Percentiles rank a stretch among this genome's conserved stretches.
These are phyloP conservation scores for Onychomys torridus DNA, from an alignment of 2,797 vertebrate species.

Conservation along the genomic window DNA sequence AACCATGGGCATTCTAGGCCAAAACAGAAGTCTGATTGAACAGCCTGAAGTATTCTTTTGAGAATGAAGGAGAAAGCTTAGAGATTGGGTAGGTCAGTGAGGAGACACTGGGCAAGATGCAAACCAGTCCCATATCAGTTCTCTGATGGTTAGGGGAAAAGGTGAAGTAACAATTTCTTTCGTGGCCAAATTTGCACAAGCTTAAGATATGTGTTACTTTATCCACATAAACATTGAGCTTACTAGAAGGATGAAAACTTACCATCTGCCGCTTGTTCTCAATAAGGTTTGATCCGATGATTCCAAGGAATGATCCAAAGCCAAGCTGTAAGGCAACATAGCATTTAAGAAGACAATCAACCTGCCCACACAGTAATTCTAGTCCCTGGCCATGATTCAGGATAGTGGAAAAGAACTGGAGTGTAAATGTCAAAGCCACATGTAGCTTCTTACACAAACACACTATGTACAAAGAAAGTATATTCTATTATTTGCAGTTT, in stretches of 20 bases:
- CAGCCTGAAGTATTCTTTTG: background rate
- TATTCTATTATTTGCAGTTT: conserved; percentile 59
- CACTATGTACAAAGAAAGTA: conserved; percentile 31
- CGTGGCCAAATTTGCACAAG: background rate
- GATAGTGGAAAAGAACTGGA: conserved; percentile 33
- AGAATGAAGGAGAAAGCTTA: conserved; percentile 51
- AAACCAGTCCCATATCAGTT: conserved; percentile 37
- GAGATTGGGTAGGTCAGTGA: background rate
- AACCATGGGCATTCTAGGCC: background rate
- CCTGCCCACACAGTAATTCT: background rate
- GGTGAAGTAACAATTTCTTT: conserved; percentile 14
- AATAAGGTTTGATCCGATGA: conserved; percentile 98
- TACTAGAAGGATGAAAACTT: conserved; percentile 85
- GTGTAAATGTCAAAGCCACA: conserved; percentile 21
- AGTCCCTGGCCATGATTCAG: conserved; percentile 49
- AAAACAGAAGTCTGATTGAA: background rate
- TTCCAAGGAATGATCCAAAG: conserved; percentile 98
- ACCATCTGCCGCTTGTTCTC: conserved; percentile 99
- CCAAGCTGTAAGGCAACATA: conserved; percentile 93
- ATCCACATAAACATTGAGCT: conserved; percentile 30
- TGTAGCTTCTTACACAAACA: conserved; percentile 56
- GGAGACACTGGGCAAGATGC: background rate
- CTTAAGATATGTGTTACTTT: conserved; percentile 54
- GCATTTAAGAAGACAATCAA: conserved; percentile 59
- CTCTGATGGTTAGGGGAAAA: conserved; percentile 26